Base-by-base conservation (phyloP, 2,113 vertebrate genomes). In the Phaethornis superciliosus region DNA sequence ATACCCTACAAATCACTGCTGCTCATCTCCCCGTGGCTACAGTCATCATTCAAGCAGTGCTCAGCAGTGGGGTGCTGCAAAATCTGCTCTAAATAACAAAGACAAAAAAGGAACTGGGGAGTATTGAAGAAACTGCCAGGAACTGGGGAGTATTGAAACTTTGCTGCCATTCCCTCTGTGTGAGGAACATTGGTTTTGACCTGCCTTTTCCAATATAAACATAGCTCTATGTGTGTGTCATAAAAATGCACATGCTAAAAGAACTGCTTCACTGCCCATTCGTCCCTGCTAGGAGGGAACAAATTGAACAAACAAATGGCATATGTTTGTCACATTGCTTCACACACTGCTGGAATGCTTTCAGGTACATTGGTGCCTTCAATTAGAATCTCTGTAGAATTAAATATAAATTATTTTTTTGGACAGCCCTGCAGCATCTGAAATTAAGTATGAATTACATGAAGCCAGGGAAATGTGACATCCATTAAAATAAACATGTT, bases 221-320 rank as follows among this genome's bases (percentile, higher is more conserved):
- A 67, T 58, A 46, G 28, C 47, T 93, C 56, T 70, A 0, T 21
- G 8, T 63, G 28, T 51, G 15, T 92, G 9, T 55, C 62, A 87
- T 85, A 89, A 67, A 91, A 90, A 59, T 42, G 19, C 55, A 69
- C 35, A 28, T n/a, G 55, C 71, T n/a, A 74, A 33, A 77, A 88
- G 74, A 83, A 81, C 30, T 74, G 71, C 42, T 85, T 96, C 47
- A 2, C 21, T 91, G 81, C 84, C 46, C 4, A 0, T 72, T 74
- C 2, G 5, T 88, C 87, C 81, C 70, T 70, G 70, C 87, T 89
- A 75, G 10, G 67, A 79, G 91, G 55, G 64, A 92, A 85, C 59
- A 88, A 95, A 88, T 17, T 77, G 89, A 95, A 94, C 63, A 94
- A 93, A 89, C 27, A 91, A 85, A 62, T 59, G 75, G 37, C 85